A percentile compares a stretch with the other conserved stretches of the same genome.
Conservation (phyloP, 2,888 invertebrate genomes). For the Hypselothyrea guttata region DNA sequence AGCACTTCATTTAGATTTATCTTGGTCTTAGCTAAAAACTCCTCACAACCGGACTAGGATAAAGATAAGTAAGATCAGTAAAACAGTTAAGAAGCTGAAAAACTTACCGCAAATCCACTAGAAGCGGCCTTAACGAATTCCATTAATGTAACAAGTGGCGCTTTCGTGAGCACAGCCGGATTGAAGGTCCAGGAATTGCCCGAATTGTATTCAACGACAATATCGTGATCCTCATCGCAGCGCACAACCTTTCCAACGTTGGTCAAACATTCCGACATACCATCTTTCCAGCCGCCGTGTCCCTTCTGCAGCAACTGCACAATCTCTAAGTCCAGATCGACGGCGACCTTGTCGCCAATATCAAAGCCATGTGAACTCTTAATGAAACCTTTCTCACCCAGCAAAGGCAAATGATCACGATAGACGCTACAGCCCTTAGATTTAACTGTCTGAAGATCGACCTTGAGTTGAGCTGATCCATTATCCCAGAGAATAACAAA, state of each 20-base stretch:
- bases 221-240: conserved; percentile 99
- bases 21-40: conserved; percentile 88
- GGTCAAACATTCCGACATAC: conserved; percentile 98
- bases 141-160: conserved; percentile 96
- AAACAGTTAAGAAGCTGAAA: background rate
- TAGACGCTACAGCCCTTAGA: conserved; percentile 98
- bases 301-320: conserved; percentile 96
- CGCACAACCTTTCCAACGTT: conserved; percentile 96
- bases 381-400: conserved; percentile 95
- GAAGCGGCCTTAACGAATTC: conserved; percentile 98
- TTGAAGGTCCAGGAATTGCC: conserved; percentile 99
- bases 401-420: conserved; percentile 95
- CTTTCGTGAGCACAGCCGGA: conserved; percentile 97
- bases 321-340: conserved; percentile 97
- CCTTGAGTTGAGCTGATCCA: conserved; percentile 98
- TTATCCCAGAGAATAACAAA: conserved; percentile 99
- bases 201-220: conserved; percentile 98
- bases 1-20: conserved; percentile 97
- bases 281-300: conserved; percentile 99
- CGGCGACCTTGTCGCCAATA: conserved; percentile 97
- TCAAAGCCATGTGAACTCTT: conserved; percentile 93
- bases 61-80: background rate
- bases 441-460: conserved; percentile 92
- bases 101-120: conserved; percentile 91
- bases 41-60: conserved; percentile 87